Percentiles rank a stretch among this genome's conserved stretches.
Evolutionary conservation across 2,888 invertebrate genomes (phyloP).

Genomic region (Microctonus hyperodae): DNA sequence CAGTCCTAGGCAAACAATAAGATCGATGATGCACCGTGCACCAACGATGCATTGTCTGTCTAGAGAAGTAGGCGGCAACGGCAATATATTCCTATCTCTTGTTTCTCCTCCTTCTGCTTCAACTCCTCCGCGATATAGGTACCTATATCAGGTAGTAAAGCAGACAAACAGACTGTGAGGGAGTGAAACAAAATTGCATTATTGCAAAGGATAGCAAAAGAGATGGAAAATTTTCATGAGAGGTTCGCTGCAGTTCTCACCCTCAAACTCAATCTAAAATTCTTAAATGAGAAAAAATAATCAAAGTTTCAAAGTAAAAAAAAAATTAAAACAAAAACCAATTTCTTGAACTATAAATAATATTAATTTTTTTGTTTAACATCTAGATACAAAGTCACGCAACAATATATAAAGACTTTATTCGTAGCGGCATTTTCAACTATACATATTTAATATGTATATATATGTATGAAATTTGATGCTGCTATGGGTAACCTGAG

Average conservation of each 20-base stretch:
- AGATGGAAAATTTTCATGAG: neutral
- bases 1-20: constrained; percentile 50
- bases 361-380: neutral
- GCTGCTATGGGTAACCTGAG: constrained; percentile 7
- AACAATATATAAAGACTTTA: neutral
- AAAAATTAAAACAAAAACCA: neutral
- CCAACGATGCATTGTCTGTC: constrained; percentile 49
- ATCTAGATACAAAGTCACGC: neutral
- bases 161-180: neutral
- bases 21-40: constrained; percentile 54
- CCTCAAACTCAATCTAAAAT: neutral
- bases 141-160: constrained; percentile 8
- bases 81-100: constrained; percentile 18
- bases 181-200: too few relatives aligned
- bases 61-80: constrained; percentile 28
- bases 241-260: neutral
- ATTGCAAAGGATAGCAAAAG: neutral
- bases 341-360: neutral
- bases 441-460: neutral
- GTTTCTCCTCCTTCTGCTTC: neutral
- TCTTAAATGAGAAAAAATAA: neutral
- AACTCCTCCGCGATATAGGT: too few relatives aligned
- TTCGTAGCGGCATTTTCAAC: neutral
- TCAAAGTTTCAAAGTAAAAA: too few relatives aligned
- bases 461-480: constrained; percentile 12